These are phyloP conservation scores for Cylloceria caligata DNA, from an alignment of 2,888 invertebrate genomes.

Conservation along the genomic window DNA sequence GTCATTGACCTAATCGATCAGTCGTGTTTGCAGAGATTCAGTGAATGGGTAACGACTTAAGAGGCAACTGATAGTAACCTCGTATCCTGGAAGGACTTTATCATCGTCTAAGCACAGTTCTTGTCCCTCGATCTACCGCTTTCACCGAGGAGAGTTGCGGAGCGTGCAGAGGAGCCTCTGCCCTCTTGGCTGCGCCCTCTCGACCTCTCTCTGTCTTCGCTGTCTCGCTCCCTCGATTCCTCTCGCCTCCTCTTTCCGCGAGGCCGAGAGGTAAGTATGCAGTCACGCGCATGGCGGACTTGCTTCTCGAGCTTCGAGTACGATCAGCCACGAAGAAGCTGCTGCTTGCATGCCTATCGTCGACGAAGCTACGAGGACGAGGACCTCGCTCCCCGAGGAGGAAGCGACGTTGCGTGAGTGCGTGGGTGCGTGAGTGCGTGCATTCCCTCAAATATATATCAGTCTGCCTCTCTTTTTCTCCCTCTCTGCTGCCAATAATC, in stretches of 20 bases:
- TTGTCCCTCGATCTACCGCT: slow-evolving; percentile 29
- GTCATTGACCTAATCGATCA: neutral
- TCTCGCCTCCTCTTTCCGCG: slow-evolving; percentile 18
- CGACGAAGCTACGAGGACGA: slow-evolving; percentile 41
- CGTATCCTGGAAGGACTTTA: neutral
- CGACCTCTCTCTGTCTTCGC: slow-evolving; percentile 25
- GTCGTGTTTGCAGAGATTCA: neutral
- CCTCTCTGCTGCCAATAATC: neutral
- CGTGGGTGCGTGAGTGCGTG: slow-evolving; percentile 38
- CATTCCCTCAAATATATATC: slow-evolving; percentile 21
- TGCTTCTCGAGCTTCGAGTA: slow-evolving; percentile 13
- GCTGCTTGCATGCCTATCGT: slow-evolving; percentile 10
- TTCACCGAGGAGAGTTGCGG: slow-evolving; percentile 40
- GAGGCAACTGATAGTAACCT: neutral
- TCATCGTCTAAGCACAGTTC: neutral
- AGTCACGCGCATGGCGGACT: slow-evolving; percentile 47
- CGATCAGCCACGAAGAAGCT: neutral
- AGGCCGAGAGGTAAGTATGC: slow-evolving; percentile 27
- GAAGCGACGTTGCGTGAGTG: slow-evolving; percentile 30
- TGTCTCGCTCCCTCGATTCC: neutral
- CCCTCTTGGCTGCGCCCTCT: slow-evolving; percentile 42
- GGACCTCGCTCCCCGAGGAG: slow-evolving; percentile 20
- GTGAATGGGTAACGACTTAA: neutral
- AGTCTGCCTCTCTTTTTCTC: slow-evolving; percentile 1
- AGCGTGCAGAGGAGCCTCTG: neutral